Conservation (phyloP, 2,797 vertebrate genomes). For the Catamblyrhynchus diadema region DNA sequence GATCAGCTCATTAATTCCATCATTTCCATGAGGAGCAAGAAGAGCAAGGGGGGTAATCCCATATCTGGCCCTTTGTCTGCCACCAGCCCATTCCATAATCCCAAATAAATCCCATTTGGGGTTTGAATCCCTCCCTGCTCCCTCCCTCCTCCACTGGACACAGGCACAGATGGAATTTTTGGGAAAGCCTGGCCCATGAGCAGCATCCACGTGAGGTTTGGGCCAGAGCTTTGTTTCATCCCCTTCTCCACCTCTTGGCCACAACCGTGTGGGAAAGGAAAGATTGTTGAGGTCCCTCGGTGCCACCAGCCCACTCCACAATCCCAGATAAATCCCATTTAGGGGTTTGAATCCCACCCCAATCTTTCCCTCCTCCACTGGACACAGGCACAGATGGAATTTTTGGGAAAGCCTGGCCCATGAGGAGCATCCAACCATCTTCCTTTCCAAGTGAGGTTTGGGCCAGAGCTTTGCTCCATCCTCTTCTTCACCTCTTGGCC, state of each 20-base stretch:
- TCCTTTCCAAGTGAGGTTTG: not conserved
- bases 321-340: not conserved
- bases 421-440: not conserved
- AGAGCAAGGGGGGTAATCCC: not conserved
- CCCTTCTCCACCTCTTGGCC: not conserved
- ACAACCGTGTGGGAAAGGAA: not conserved
- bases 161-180: not conserved
- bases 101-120: too few species aligned
- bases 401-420: rapidly evolving
- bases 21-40: not conserved
- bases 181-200: not conserved
- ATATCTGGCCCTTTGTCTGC: rapidly evolving
- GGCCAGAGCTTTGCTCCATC: not conserved
- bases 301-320: rapidly evolving
- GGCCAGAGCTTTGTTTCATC: not conserved
- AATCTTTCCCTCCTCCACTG: not conserved
- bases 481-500: not conserved
- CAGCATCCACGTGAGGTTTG: not conserved
- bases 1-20: not conserved
- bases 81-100: rapidly evolving
- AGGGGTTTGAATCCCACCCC: not conserved
- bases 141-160: not conserved
- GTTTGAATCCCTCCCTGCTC: not conserved
- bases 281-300: not conserved
- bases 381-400: not conserved